Conservation (phyloP, 2,888 invertebrate genomes). For the Sturmia bella region DNA sequence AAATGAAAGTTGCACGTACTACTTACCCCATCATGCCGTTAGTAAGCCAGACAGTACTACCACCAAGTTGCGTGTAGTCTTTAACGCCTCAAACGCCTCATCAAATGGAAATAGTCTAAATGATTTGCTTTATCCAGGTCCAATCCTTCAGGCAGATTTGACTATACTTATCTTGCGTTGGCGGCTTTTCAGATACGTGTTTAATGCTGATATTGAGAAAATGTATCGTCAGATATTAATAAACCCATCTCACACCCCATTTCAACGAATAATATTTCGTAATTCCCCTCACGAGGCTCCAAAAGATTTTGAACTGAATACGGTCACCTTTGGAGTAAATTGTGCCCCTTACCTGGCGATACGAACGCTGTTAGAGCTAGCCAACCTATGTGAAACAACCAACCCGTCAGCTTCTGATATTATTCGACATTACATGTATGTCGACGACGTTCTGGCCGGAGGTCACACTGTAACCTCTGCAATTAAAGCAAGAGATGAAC, state of each 20-base stretch:
- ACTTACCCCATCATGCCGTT: slow-evolving; percentile 57
- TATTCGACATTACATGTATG: slow-evolving; percentile 22
- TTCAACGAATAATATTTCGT: too few relatives aligned
- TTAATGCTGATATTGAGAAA: slow-evolving; percentile 69
- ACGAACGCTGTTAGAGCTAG: slow-evolving; percentile 47
- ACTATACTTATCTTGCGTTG: slow-evolving; percentile 42
- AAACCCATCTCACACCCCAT: slow-evolving; percentile 38
- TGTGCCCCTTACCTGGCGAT: too few relatives aligned
- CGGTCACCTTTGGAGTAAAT: too few relatives aligned
- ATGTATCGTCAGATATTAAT: slow-evolving; percentile 68
- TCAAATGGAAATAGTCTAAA: slow-evolving; percentile 55
- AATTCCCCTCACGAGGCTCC: not conserved
- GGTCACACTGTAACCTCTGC: not conserved
- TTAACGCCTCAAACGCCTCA: slow-evolving; percentile 62
- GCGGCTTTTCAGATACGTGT: slow-evolving; percentile 54
- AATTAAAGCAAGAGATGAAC: not conserved
- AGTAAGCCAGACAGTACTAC: slow-evolving; percentile 60
- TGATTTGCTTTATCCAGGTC: slow-evolving; percentile 57
- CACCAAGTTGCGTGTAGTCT: slow-evolving; percentile 66
- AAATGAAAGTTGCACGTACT: not conserved
- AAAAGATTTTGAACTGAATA: slow-evolving; percentile 49
- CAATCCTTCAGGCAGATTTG: slow-evolving; percentile 62
- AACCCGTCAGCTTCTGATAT: slow-evolving; percentile 36
- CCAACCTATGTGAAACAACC: slow-evolving; percentile 4
- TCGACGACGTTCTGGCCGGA: slow-evolving; percentile 21